Conservation (phyloP, 2,888 invertebrate genomes). For the Atethmia centrago region DNA sequence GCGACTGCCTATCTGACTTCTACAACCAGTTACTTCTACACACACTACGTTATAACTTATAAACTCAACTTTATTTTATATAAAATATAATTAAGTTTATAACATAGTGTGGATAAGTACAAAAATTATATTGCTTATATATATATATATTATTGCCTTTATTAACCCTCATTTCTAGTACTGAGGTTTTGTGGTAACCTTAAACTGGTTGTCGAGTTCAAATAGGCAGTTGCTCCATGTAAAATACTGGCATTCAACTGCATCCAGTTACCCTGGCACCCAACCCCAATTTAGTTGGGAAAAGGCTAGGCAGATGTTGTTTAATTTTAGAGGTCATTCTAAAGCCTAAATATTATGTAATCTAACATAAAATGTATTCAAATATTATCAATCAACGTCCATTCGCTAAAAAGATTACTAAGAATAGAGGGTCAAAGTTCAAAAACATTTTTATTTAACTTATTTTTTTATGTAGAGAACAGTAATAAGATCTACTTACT, state of each 20-base stretch:
- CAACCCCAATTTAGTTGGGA: not conserved
- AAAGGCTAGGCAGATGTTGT: too few species aligned
- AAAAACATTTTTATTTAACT: not conserved
- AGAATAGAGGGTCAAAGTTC: constrained; percentile 50
- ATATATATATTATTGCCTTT: too few species aligned
- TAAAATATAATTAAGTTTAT: too few species aligned
- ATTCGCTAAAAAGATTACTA: constrained; percentile 24
- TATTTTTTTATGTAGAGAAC: constrained; percentile 46
- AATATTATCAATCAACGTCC: constrained; percentile 10
- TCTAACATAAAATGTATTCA: not conserved
- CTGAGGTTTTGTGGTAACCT: not conserved
- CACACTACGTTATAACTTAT: too few species aligned
- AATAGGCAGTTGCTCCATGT: not conserved
- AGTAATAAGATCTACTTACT: constrained; percentile 74
- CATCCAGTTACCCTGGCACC: not conserved
- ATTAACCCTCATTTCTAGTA: not conserved
- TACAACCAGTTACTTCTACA: too few species aligned
- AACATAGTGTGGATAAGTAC: too few species aligned
- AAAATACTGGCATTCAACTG: not conserved
- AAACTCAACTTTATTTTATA: too few species aligned
- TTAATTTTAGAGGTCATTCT: not conserved
- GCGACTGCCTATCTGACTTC: too few species aligned
- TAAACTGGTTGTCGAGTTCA: not conserved
- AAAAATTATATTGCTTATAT: too few species aligned
- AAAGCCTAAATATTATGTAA: not conserved